Base-by-base conservation (phyloP, 2,888 invertebrate genomes). In the Epiblema foenella region DNA sequence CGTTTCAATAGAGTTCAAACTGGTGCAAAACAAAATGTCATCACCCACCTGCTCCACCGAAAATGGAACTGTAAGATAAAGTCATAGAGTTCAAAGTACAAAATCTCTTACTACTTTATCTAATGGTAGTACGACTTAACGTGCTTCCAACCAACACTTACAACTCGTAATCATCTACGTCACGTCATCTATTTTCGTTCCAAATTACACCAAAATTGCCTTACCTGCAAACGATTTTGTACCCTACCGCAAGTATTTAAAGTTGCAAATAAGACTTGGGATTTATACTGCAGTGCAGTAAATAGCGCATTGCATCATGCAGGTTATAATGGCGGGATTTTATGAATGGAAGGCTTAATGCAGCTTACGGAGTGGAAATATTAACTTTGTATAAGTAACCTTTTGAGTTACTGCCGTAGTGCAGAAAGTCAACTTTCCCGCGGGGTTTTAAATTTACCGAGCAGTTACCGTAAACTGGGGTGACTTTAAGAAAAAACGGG, bases 271-370 rank as follows among this genome's bases (percentile, higher is more conserved):
- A n/a, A 24, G 51, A 51, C 66, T 69, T n/a, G 37, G 37, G 39
- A 24, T 68, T 49, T 46, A 24, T 58, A 51, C 72, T 69, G 72
- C 71, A 74, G 51, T 74, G 74, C 74, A 69, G 68, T 60, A 66
- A 42, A 20, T 68, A 69, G 57, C 73, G 74, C 74, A 75, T 42
- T 75, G 74, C 74, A 75, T 75, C 74, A 73, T 56, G 59, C 54
- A n/a, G 24, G 42, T 37, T 57, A 56, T 57, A 71, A 67, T 60
- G 46, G 52, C n/a, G 15, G 56, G 71, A 39, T 60, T 71, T 58
- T 64, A 69, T 69, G 64, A 56, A 64, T 63, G 64, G 29, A 52
- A 57, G 39, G 15, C 18, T 60, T 17, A 15, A 46, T 46, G 39
- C 12, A 15, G 20, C 20, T 52, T 11, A 39, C 18, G 49, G 24